These are phyloP conservation scores for Trichoplax adhaerens DNA, from an alignment of 37 sponge, comb jelly and placozoan species.

Conservation along the genomic window DNA sequence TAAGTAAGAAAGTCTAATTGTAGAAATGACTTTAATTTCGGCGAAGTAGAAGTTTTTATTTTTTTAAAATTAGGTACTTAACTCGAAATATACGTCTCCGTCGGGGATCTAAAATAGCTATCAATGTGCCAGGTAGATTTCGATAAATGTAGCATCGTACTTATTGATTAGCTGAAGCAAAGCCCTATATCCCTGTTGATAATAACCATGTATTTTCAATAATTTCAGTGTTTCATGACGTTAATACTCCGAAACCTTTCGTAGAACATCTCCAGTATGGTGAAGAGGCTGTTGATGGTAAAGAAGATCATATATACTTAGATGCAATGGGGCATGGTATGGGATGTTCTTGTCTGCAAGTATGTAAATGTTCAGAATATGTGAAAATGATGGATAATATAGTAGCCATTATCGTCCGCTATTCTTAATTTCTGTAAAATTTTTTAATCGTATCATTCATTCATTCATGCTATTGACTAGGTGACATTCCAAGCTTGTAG, in stretches of 20 bases:
- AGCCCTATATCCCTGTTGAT: not conserved
- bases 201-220: not conserved
- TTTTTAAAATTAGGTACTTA: constrained; percentile 30
- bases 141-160: no score
- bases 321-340: constrained; percentile 96
- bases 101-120: constrained; percentile 64
- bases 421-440: not conserved
- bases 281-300: constrained; percentile 21
- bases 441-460: not conserved
- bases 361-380: not conserved
- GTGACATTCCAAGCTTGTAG: constrained; percentile 76
- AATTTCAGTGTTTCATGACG: constrained; percentile 7
- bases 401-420: not conserved
- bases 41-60: not conserved
- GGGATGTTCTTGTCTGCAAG: constrained; percentile 90
- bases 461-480: not conserved
- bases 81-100: constrained; percentile 73
- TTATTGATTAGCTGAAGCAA: no score
- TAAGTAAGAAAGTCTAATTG: constrained; percentile 21
- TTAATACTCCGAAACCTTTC: constrained; percentile 12
- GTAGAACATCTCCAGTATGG: not conserved
- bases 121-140: constrained; percentile 67
- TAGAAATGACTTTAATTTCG: not conserved
- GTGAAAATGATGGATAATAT: no score
- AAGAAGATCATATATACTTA: constrained; percentile 85